Evolutionary conservation across 2,888 invertebrate genomes (phyloP), one percentile per base, ranked within the genome.

Genomic region (Volucella zonaria): DNA sequence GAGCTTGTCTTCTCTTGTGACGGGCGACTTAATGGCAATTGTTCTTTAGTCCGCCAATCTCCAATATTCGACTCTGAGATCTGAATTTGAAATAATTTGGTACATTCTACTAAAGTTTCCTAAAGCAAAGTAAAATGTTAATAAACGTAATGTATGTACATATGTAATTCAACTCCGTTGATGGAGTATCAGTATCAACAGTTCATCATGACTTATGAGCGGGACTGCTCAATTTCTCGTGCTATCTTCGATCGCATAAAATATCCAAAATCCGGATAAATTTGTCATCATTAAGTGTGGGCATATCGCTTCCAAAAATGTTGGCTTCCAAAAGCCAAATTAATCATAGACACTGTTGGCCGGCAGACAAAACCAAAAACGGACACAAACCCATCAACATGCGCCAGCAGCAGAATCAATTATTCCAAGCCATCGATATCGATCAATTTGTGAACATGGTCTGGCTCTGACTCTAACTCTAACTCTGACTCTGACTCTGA

Each of bases 231-330:
- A 54, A 54, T 56, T 61, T 31, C 23, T 31, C 14, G 61, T 73
- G 42, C 52, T 68, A 79, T 83, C 82, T 45, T 40, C 74, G 70
- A 75, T 83, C 56, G 56, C 62, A 74, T 82, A 74, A 59, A 79
- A 80, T 75, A 43, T 49, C 54, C 49, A 42, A 59, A 76, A 70
- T 61, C 61, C 61, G 54, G 56, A 76, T 85, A 81, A 85, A 80
- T 81, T 85, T 85, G 83, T 85, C 83, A 80, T 85, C 81, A 85
- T 85, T 81, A 81, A 51, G 56, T 58, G 73, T 79, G 73, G 77
- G 66, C 61, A 75, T 70, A 61, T 83, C 66, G 59, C 83, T 59
- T 85, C 56, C n/a, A 80, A 81, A 62, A 62, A 56, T 62, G 67
- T 70, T 80, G 18, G 14, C 70, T 51, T 67, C 61, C 58, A 62